A percentile compares a stretch with the other conserved stretches of the same genome.
Evolutionary conservation across 1,140 invertebrate species (phyloP).

Genomic region (Pogonomyrmex barbatus): DNA sequence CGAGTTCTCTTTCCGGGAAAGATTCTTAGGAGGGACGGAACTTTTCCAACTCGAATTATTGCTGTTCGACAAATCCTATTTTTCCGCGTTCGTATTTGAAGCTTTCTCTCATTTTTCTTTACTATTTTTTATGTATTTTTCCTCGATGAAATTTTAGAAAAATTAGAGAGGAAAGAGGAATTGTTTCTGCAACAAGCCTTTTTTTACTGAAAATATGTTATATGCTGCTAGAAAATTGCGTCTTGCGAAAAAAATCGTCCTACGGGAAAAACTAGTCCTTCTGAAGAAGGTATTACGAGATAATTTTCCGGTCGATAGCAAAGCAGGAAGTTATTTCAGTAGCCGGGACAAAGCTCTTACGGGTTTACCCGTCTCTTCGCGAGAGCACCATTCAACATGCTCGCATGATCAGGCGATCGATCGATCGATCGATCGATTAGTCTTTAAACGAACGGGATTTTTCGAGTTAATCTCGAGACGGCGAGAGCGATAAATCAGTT

Average conservation of each 20-base stretch:
- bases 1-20: background rate
- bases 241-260: constrained; percentile 7
- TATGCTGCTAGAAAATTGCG: constrained; percentile 15
- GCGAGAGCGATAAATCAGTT: constrained; percentile 75
- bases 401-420: constrained; percentile 38
- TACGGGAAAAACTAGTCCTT: background rate
- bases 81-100: background rate
- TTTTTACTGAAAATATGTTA: background rate
- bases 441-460: constrained; percentile 59
- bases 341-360: constrained; percentile 21
- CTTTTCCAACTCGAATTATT: constrained; percentile 29
- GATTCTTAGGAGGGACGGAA: constrained; percentile 9
- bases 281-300: constrained; percentile 18
- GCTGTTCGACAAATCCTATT: constrained; percentile 37
- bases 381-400: background rate
- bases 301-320: constrained; percentile 47
- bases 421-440: constrained; percentile 63
- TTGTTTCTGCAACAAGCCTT: background rate
- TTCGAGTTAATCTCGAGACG: constrained; percentile 75
- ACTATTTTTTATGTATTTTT: background rate
- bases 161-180: background rate
- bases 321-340: constrained; percentile 39
- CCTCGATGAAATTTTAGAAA: background rate
- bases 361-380: constrained; percentile 28
- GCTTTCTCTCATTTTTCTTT: background rate